A percentile compares a stretch with the other conserved stretches of the same genome.
These are phyloP conservation scores for Drosophila virilis DNA, from an alignment of 1,140 invertebrate genomes.

Conservation along the genomic window DNA sequence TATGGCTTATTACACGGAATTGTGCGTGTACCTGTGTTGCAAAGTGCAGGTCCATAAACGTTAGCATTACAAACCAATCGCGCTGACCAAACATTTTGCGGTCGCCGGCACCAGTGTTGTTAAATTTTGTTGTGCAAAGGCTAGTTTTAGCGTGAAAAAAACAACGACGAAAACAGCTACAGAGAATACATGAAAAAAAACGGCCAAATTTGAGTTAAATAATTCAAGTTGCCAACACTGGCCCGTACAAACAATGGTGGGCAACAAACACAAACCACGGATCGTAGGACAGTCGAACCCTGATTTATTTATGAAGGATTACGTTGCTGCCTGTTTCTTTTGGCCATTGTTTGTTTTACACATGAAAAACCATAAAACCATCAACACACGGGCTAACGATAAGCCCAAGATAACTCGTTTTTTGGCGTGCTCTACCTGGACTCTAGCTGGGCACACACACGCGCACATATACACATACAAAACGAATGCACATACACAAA, in stretches of 20 bases:
- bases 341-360: conserved; percentile 63
- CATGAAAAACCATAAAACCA: conserved; percentile 68
- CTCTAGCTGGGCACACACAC: neutral
- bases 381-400: conserved; percentile 57
- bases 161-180: neutral
- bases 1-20: conserved; percentile 20
- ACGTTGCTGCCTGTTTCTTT: conserved; percentile 32
- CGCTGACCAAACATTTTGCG: conserved; percentile 37
- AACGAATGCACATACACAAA: conserved; percentile 1
- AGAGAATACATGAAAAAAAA: too few species aligned
- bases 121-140: neutral
- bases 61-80: conserved; percentile 25
- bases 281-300: conserved; percentile 6
- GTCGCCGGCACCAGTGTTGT: conserved; percentile 20
- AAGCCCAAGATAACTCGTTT: conserved; percentile 70
- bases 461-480: too few species aligned
- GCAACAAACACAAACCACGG: neutral
- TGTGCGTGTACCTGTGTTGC: conserved; percentile 17
- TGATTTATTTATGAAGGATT: conserved; percentile 79
- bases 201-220: too few species aligned
- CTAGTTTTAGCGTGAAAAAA: neutral
- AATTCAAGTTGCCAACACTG: neutral
- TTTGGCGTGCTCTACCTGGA: conserved; percentile 48
- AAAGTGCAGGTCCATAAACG: conserved; percentile 8
- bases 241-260: conserved; percentile 20